A percentile compares a stretch with the other conserved stretches of the same genome.
phyloP scores from a whole-genome alignment of 2,797 vertebrate species.

The Vespertilio murinus region DNA sequence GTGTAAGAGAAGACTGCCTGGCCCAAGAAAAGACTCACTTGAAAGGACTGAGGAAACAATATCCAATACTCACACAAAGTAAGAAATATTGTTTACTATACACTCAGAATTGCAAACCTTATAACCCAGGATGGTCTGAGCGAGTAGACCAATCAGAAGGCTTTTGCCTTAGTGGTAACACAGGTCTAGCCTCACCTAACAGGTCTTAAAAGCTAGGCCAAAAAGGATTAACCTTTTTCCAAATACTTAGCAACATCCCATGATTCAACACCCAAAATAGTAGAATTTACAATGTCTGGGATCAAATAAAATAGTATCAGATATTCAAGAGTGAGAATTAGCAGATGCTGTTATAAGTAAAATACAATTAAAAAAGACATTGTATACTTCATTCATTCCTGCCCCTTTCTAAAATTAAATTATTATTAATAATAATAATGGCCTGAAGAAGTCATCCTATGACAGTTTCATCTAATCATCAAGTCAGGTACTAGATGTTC shows the following conservation, averaged over 20 bases:
- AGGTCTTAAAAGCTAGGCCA: neutral
- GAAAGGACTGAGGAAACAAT: neutral
- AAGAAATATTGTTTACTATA: neutral
- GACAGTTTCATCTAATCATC: neutral
- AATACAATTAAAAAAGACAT: neutral
- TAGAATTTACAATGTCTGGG: neutral
- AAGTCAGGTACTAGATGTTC: neutral
- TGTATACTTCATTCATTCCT: neutral
- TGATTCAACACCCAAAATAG: neutral
- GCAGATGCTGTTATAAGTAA: neutral
- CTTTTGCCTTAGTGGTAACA: neutral
- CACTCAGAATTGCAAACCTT: neutral
- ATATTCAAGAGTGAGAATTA: neutral
- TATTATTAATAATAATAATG: neutral
- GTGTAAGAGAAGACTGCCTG: neutral
- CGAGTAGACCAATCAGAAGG: neutral
- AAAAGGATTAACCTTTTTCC: neutral
- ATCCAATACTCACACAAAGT: neutral
- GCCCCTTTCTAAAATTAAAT: neutral
- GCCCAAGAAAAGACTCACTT: neutral
- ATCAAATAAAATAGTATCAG: neutral
- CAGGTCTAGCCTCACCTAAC: neutral
- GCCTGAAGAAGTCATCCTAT: neutral
- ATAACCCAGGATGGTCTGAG: neutral
- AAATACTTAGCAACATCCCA: neutral